Percentiles rank a stretch among this genome's conserved stretches.
Evolutionary conservation across 23 tunicate species (phyloP).

Genomic region (Styela plicata): DNA sequence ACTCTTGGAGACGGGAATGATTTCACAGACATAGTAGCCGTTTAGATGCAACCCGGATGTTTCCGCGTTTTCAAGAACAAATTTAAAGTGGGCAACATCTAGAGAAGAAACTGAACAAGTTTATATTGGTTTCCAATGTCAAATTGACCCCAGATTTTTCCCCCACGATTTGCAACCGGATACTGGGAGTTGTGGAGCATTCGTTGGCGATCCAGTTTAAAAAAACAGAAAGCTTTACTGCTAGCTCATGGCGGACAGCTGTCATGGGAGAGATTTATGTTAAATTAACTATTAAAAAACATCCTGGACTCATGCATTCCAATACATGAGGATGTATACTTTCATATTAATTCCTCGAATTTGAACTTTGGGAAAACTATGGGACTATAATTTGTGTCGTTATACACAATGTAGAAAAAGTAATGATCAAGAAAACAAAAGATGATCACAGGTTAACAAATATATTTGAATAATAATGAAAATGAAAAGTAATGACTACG

Average conservation of each 20-base stretch:
- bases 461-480: too few relatives aligned
- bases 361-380: too few relatives aligned
- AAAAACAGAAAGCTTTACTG: constrained; percentile 83
- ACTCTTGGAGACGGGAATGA: constrained; percentile 50
- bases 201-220: constrained; percentile 84
- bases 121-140: constrained; percentile 57
- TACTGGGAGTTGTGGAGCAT: constrained; percentile 99
- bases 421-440: too few relatives aligned
- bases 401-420: too few relatives aligned
- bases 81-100: constrained; percentile 34
- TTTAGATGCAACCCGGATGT: constrained; percentile 79
- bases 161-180: constrained; percentile 95
- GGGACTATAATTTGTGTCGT: too few relatives aligned
- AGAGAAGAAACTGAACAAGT: constrained; percentile 83
- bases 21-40: constrained; percentile 67
- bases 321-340: too few relatives aligned
- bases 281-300: too few relatives aligned
- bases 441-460: too few relatives aligned
- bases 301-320: too few relatives aligned
- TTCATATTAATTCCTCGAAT: too few relatives aligned
- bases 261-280: constrained; percentile 59
- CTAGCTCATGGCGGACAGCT: constrained; percentile 92
- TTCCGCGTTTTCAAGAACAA: constrained; percentile 43
- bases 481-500: too few relatives aligned
- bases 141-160: constrained; percentile 39